A percentile compares a stretch with the other conserved stretches of the same genome.
These are phyloP conservation scores for Coluber constrictor DNA, from an alignment of 2,797 vertebrate species.

Conservation along the genomic window DNA sequence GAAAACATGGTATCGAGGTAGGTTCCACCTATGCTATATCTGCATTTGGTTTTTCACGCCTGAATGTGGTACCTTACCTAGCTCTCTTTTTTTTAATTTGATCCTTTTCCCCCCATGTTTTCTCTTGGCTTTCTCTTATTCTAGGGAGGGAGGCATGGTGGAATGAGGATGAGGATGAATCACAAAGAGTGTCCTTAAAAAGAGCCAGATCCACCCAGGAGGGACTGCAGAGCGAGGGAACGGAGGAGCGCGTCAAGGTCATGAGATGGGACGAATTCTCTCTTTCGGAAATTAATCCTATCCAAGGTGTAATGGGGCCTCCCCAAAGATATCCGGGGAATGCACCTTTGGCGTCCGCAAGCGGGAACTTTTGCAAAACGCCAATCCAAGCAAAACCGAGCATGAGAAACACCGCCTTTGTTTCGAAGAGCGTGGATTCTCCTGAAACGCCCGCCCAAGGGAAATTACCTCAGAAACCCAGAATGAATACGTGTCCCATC, in stretches of 20 bases:
- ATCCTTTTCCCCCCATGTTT: background rate
- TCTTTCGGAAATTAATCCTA: background rate
- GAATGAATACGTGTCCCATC: background rate
- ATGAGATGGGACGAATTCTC: background rate
- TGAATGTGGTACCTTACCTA: too few species aligned
- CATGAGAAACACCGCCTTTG: background rate
- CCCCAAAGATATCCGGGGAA: background rate
- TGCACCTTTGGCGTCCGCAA: background rate
- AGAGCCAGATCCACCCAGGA: background rate
- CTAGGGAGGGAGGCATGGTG: background rate
- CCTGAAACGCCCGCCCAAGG: background rate
- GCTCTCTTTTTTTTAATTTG: background rate
- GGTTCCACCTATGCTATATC: background rate
- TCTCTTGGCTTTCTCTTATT: background rate
- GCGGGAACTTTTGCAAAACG: background rate
- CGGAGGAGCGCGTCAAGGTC: background rate
- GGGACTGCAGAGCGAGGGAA: background rate
- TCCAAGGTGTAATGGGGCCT: accelerated
- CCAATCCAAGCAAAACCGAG: background rate
- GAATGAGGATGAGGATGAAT: background rate
- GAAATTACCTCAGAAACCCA: background rate
- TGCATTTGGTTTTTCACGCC: background rate
- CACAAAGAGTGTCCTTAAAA: background rate
- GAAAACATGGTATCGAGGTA: background rate
- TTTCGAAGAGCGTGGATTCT: background rate